Conservation (phyloP, 2,888 invertebrate genomes). For the Chymomyza caudatula region DNA sequence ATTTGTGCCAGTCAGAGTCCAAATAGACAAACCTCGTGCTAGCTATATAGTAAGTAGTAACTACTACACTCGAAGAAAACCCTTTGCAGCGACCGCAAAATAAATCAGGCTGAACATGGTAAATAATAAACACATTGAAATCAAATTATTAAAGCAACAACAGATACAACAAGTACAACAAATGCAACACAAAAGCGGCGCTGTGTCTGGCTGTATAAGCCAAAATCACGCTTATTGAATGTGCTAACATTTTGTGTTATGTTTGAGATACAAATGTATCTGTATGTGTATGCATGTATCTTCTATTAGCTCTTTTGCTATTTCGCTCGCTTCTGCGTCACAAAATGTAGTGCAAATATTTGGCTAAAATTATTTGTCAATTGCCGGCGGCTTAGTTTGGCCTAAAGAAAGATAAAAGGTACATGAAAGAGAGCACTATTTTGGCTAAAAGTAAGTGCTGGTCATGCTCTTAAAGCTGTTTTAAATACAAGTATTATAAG, state of each 20-base stretch:
- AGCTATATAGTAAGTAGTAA: not conserved
- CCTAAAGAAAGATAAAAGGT: conserved; percentile 44
- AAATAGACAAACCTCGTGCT: not conserved
- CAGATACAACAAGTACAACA: not conserved
- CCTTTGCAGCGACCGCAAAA: not conserved
- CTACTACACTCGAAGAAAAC: not conserved
- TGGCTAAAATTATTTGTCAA: not conserved
- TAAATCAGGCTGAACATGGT: not conserved
- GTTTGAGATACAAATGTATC: too few species aligned
- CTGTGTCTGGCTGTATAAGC: not conserved
- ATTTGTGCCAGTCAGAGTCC: not conserved
- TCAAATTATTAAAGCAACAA: not conserved
- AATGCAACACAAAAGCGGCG: not conserved
- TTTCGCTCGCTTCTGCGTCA: not conserved
- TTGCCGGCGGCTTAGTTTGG: conserved; percentile 43
- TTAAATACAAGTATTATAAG: not conserved
- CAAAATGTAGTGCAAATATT: not conserved
- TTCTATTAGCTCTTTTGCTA: not conserved
- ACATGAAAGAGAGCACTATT: conserved; percentile 7
- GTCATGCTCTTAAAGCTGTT: conserved; percentile 39
- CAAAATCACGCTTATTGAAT: conserved; percentile 39
- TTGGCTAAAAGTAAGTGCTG: conserved; percentile 8
- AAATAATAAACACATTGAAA: not conserved
- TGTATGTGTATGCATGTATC: not conserved
- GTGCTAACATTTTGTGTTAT: conserved; percentile 50